Base-by-base conservation (phyloP, 2,797 vertebrate species). In the Chromis chromis region DNA sequence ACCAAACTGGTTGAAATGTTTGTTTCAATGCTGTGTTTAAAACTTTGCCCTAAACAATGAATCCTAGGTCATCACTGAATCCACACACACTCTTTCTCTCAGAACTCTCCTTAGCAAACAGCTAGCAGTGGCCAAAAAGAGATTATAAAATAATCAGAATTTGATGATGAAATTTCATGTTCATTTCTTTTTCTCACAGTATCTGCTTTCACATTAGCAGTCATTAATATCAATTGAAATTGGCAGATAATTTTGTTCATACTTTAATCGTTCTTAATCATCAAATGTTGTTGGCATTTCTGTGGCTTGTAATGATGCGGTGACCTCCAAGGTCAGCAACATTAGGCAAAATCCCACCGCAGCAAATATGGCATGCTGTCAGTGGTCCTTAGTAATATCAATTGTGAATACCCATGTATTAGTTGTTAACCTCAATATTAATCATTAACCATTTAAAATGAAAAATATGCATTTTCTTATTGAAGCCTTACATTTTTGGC, bases 11-110 rank as follows among this genome's bases (percentile, higher is more conserved):
- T 5, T 36, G 11, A 70, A 61, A 39, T 22, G 4, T 64, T 28
- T 55, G 1, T 55, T 65, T 59, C 5, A 54, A 64, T n/a, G 46
- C 4, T 40, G 36, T 12, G 6, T 59, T 70, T 31, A 60, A 76
- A 70, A 49, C 24, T 24, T 50, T 40, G 50, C 58, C 33, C 52
- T 54, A 55, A 59, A 70, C 60, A 61, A 63, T 31, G 14, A 64
- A 48, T n/a, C 13, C 48, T 8, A 17, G 55, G 25, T 61, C 2
- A 25, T 46, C 62, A 6, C 31, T 57, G n/a, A 49, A 28, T 22
- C n/a, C 44, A 10, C 22, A 16, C 22, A 28, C 31, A 14, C 16
- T 16, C 40, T 42, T 31, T 31, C 44, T 19, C 44, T n/a, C 16
- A 8, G 6, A 19, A 19, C 14, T 7, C 42, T 46, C 6, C 17